These are phyloP conservation scores for Microctonus brassicae DNA, from an alignment of 2,888 invertebrate species.

Conservation along the genomic window DNA sequence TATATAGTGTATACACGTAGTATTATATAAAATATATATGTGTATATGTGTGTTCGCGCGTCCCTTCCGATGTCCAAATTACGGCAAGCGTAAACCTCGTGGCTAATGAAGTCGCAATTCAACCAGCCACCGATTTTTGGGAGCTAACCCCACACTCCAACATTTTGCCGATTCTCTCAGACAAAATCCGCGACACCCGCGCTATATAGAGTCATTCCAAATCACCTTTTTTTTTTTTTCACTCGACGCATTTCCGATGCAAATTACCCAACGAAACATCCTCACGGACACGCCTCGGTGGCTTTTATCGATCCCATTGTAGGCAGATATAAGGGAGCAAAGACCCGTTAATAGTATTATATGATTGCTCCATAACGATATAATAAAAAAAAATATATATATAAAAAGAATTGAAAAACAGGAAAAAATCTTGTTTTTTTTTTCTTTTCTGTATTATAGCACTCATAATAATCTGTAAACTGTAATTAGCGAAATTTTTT, in stretches of 20 bases:
- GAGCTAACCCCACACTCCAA: constrained; percentile 8
- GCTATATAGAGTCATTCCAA: constrained; percentile 30
- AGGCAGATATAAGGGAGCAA: neutral
- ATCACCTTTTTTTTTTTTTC: constrained; percentile 7
- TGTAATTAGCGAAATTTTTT: neutral
- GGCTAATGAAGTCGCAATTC: constrained; percentile 62
- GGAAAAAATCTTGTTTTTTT: neutral
- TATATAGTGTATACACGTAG: too few relatives aligned
- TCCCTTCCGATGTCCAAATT: constrained; percentile 51
- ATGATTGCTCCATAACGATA: neutral
- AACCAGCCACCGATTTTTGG: constrained; percentile 51
- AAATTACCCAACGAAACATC: constrained; percentile 18
- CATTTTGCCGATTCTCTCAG: constrained; percentile 10
- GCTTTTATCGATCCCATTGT: neutral
- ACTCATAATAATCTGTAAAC: neutral
- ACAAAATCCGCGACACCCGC: neutral
- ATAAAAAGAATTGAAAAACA: neutral
- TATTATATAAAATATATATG: too few relatives aligned
- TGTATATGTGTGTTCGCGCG: too few relatives aligned
- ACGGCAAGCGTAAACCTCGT: constrained; percentile 56
- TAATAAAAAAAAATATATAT: neutral
- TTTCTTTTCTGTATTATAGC: neutral
- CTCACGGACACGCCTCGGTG: constrained; percentile 2
- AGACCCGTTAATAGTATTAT: constrained; percentile 1
- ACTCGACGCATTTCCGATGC: constrained; percentile 29